Percentiles rank a stretch among this genome's conserved stretches.
Evolutionary conservation across 2,797 vertebrate species (phyloP).

Genomic region (Tenualosa thibaudeaui): DNA sequence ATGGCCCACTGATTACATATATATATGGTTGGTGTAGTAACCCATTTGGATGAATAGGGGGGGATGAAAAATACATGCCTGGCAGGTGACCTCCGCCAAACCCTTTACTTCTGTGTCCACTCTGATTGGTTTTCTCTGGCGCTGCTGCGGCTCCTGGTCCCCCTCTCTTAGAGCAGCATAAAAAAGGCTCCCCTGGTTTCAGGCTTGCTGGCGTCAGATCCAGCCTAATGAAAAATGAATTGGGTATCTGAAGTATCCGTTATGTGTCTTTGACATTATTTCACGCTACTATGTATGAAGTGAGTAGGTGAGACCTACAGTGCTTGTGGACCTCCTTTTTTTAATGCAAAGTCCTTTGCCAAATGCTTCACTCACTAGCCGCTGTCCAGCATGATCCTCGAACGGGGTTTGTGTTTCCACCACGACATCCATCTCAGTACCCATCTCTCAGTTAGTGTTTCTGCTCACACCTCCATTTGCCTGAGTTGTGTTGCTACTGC

Average conservation of each 20-base stretch:
- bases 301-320: no score
- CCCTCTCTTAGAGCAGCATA: no score
- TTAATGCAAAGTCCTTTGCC: no score
- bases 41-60: background rate
- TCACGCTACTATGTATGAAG: no score
- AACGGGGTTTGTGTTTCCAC: no score
- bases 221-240: background rate
- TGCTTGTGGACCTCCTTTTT: no score
- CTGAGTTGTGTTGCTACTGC: background rate
- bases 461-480: background rate
- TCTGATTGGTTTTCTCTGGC: no score
- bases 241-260: background rate
- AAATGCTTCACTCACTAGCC: no score
- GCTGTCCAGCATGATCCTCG: no score
- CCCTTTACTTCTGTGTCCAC: no score
- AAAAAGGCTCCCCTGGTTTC: background rate
- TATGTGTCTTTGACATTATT: background rate
- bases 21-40: background rate
- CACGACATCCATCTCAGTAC: background rate
- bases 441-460: background rate
- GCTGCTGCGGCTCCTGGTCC: no score
- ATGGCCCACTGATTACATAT: background rate
- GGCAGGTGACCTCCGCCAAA: background rate
- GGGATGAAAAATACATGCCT: background rate
- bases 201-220: background rate